Evolutionary conservation across 2,888 invertebrate species (phyloP).

Genomic region (Petrophora chlorosata): DNA sequence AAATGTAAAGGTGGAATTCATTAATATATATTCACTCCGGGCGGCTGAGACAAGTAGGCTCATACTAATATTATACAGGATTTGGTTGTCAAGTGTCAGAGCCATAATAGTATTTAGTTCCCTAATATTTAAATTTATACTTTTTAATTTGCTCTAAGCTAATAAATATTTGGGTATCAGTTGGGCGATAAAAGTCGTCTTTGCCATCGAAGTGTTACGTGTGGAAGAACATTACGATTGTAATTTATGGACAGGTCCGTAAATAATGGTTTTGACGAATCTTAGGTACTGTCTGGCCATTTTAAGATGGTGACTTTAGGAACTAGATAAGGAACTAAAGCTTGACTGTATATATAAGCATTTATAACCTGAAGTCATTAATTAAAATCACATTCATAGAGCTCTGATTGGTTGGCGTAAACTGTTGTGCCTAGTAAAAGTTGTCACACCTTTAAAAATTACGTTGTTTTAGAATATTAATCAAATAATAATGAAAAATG

Average conservation of each 20-base stretch:
- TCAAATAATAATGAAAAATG: slow-evolving; percentile 28
- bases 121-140: slow-evolving; percentile 67
- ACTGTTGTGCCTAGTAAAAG: too few species aligned
- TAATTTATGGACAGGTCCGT: slow-evolving; percentile 51
- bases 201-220: slow-evolving; percentile 57
- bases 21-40: slow-evolving; percentile 69
- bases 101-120: slow-evolving; percentile 52
- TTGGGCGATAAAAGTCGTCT: slow-evolving; percentile 62
- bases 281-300: slow-evolving; percentile 3
- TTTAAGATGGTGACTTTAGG: too few species aligned
- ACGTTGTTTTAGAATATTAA: too few species aligned
- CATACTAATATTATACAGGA: slow-evolving; percentile 62
- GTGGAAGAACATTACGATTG: slow-evolving; percentile 49
- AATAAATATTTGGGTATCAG: slow-evolving; percentile 71
- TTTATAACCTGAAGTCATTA: too few species aligned
- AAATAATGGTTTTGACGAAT: slow-evolving; percentile 50
- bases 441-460: too few species aligned
- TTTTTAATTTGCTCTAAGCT: slow-evolving; percentile 69
- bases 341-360: too few species aligned
- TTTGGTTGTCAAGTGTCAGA: slow-evolving; percentile 62
- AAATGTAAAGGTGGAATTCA: slow-evolving; percentile 55
- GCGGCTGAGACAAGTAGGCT: slow-evolving; percentile 56
- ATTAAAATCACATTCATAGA: too few species aligned
- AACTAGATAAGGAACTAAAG: too few species aligned
- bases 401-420: too few species aligned